These are phyloP conservation scores for Polypterus senegalus DNA, from an alignment of 2,113 vertebrate genomes.

Conservation along the genomic window DNA sequence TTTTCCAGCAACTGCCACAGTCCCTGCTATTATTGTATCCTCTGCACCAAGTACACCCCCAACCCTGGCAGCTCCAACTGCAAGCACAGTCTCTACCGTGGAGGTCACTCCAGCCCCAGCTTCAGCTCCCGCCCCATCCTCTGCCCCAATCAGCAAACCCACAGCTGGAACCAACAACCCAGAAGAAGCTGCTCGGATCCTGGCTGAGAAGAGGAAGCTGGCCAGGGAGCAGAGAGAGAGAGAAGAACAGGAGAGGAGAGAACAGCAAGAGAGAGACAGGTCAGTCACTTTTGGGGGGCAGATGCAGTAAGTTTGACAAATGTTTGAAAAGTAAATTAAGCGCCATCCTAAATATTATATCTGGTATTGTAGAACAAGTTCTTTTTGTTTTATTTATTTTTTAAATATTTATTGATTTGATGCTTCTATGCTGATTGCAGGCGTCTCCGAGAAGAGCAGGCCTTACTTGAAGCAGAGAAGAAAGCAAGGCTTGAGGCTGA, in stretches of 20 bases:
- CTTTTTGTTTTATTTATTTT: background rate
- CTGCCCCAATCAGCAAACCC: constrained; percentile 50
- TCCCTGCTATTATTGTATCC: constrained; percentile 26
- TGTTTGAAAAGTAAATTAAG: too few relatives aligned
- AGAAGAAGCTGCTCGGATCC: constrained; percentile 73
- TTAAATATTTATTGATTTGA: background rate
- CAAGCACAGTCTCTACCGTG: constrained; percentile 1
- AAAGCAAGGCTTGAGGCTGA: constrained; percentile 56
- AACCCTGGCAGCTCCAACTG: constrained; percentile 19
- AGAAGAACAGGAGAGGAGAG: constrained; percentile 70
- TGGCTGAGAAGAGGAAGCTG: constrained; percentile 79
- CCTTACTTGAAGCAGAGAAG: constrained; percentile 60
- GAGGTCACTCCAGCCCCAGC: background rate
- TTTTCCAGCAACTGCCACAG: constrained; percentile 28
- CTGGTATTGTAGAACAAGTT: background rate
- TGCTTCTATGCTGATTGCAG: constrained; percentile 27
- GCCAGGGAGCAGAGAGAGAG: constrained; percentile 82
- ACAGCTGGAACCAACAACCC: constrained; percentile 77
- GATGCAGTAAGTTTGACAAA: too few relatives aligned
- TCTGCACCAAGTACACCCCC: constrained; percentile 22
- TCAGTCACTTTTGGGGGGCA: constrained; percentile 29
- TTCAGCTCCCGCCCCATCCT: constrained; percentile 18
- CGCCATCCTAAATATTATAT: too few relatives aligned
- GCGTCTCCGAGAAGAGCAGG: constrained; percentile 58
- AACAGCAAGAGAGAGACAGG: constrained; percentile 76